phyloP scores from a whole-genome alignment of 2,888 invertebrate genomes.

The Selenia dentaria region DNA sequence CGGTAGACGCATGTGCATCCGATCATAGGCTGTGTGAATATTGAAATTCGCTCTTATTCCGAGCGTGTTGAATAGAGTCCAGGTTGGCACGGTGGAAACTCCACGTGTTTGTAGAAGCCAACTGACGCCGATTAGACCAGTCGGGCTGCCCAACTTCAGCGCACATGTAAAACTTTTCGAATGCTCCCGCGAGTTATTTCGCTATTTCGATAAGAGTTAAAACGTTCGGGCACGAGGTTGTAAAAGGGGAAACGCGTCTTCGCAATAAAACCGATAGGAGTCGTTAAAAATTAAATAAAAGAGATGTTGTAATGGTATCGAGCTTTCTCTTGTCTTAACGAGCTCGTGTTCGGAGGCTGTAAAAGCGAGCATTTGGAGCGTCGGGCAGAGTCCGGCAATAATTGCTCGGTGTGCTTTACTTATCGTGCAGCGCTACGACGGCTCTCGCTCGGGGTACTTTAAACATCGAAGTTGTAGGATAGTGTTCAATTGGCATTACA shows the following conservation, averaged over 20 bases:
- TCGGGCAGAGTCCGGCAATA: conserved; percentile 33
- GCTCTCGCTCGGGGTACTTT: conserved; percentile 17
- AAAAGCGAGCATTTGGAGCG: conserved; percentile 40
- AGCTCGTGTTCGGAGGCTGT: conserved; percentile 46
- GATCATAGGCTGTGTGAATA: conserved; percentile 67
- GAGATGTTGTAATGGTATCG: conserved; percentile 37
- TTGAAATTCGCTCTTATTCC: conserved; percentile 78
- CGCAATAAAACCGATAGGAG: conserved; percentile 37
- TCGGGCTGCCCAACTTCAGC: conserved; percentile 52
- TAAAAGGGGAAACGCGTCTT: conserved; percentile 28
- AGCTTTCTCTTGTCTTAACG: conserved; percentile 47
- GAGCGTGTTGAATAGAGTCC: conserved; percentile 64
- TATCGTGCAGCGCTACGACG: conserved; percentile 35
- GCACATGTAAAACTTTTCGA: conserved; percentile 67
- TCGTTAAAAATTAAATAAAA: conserved; percentile 41
- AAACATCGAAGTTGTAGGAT: conserved; percentile 3
- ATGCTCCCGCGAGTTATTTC: conserved; percentile 28
- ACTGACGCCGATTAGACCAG: conserved; percentile 64
- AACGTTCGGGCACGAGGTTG: conserved; percentile 22
- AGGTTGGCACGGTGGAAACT: conserved; percentile 52
- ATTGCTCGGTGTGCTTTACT: conserved; percentile 37
- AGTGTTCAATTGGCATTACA: conserved; percentile 11
- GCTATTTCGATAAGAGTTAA: conserved; percentile 20
- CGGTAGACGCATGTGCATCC: conserved; percentile 69
- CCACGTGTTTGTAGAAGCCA: conserved; percentile 76